phyloP scores from a whole-genome alignment of 2,113 vertebrate genomes.

The Hippocampus barbouri region DNA sequence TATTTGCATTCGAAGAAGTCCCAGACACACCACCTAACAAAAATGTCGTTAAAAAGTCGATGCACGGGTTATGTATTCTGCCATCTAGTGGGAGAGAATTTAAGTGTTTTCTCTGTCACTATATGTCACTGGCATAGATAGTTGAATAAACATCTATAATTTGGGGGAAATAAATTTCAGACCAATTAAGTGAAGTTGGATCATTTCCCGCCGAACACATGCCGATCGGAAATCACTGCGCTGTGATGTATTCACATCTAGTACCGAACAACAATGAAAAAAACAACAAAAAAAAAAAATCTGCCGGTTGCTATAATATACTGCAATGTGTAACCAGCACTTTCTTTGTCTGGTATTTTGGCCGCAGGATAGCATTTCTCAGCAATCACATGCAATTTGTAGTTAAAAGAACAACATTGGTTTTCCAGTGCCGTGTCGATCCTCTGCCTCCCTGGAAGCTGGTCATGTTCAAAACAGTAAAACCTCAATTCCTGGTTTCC shows the following conservation, averaged over 20 bases:
- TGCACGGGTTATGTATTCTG: background rate
- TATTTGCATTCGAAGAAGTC: background rate
- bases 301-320: background rate
- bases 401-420: conserved; percentile 12
- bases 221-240: background rate
- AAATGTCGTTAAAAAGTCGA: background rate
- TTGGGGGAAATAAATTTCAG: background rate
- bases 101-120: background rate
- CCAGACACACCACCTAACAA: background rate
- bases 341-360: conserved; percentile 2
- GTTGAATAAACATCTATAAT: too few relatives aligned
- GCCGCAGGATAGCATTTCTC: background rate
- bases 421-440: conserved; percentile 8
- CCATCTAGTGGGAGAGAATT: background rate
- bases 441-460: conserved; percentile 35
- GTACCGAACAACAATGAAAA: background rate
- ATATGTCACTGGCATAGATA: background rate
- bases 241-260: background rate
- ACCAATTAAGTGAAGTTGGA: background rate
- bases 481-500: conserved; percentile 52
- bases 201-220: background rate
- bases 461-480: conserved; percentile 36
- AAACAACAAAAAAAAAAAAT: too few relatives aligned
- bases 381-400: conserved; percentile 8
- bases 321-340: background rate